Percentiles rank a stretch among this genome's conserved stretches.
Conservation (phyloP, 2,888 invertebrate genomes). For the Drosophila anomalata region DNA sequence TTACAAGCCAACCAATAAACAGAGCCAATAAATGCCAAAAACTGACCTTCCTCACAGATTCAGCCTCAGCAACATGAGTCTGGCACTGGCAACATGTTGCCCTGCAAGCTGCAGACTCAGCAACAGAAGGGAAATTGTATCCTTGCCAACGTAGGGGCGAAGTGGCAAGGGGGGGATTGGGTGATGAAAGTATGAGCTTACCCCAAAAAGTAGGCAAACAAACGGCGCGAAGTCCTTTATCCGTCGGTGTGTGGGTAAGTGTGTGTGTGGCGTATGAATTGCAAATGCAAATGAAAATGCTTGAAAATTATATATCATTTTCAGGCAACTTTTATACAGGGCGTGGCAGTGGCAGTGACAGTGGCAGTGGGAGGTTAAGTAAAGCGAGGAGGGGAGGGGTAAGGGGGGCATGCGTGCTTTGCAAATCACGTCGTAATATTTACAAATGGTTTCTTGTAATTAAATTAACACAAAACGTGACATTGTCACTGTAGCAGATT, state of each 20-base stretch:
- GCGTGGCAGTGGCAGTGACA: constrained; percentile 1
- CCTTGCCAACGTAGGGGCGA: neutral
- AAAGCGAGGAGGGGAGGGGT: neutral
- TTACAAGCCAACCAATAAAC: neutral
- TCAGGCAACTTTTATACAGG: constrained; percentile 26
- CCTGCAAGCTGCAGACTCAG: constrained; percentile 41
- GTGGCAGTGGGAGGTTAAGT: neutral
- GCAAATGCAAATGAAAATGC: constrained; percentile 70
- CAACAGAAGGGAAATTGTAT: constrained; percentile 25
- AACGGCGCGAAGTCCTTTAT: constrained; percentile 48
- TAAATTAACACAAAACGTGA: constrained; percentile 79
- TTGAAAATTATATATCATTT: constrained; percentile 63
- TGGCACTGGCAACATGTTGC: constrained; percentile 56
- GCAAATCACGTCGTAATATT: constrained; percentile 78
- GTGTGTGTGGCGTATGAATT: constrained; percentile 55
- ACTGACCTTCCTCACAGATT: constrained; percentile 10
- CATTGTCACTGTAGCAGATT: constrained; percentile 77
- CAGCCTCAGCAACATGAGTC: constrained; percentile 22
- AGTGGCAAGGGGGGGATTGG: neutral
- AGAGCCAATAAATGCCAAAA: neutral
- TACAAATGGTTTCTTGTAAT: constrained; percentile 79
- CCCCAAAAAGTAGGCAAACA: constrained; percentile 43
- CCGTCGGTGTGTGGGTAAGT: constrained; percentile 16
- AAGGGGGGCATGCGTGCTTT: constrained; percentile 55
- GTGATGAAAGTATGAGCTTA: neutral